Evolutionary conservation across 2,888 invertebrate species (phyloP).

Genomic region (Hyposoter dolosus): DNA sequence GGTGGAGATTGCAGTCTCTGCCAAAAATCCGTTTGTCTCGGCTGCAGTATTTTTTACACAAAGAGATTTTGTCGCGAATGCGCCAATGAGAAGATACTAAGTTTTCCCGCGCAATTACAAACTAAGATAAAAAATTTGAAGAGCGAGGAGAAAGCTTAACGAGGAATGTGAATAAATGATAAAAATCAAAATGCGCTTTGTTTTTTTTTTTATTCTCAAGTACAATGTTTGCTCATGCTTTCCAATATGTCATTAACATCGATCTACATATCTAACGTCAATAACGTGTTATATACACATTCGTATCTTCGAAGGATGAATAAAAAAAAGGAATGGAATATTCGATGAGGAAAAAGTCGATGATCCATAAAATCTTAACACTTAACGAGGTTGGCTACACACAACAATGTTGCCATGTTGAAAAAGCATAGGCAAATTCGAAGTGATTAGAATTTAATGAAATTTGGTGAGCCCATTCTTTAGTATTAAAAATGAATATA

Average conservation of each 20-base stretch:
- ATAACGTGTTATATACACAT: constrained; percentile 66
- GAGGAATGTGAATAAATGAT: too few species aligned
- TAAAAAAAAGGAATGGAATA: constrained; percentile 50
- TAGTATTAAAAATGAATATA: too few species aligned
- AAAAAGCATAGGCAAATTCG: too few species aligned
- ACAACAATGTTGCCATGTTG: too few species aligned
- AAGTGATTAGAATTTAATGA: too few species aligned
- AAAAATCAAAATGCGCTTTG: too few species aligned
- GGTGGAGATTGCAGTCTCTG: constrained; percentile 92
- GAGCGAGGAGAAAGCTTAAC: background rate
- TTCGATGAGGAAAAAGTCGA: constrained; percentile 49
- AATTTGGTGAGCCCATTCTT: too few species aligned
- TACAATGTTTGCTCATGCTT: constrained; percentile 37
- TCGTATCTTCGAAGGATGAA: constrained; percentile 44
- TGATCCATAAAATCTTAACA: constrained; percentile 41
- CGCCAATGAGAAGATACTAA: constrained; percentile 86
- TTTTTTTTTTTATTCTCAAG: too few species aligned
- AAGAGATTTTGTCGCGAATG: constrained; percentile 91
- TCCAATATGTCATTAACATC: constrained; percentile 39
- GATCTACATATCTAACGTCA: constrained; percentile 22
- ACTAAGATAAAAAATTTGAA: constrained; percentile 86
- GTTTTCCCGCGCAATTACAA: constrained; percentile 90
- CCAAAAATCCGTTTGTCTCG: constrained; percentile 89
- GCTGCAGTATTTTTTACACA: constrained; percentile 93
- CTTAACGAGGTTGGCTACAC: too few species aligned